A percentile compares a stretch with the other conserved stretches of the same genome.
Conservation (phyloP, 2,797 vertebrate species). For the Halcyon badia region DNA sequence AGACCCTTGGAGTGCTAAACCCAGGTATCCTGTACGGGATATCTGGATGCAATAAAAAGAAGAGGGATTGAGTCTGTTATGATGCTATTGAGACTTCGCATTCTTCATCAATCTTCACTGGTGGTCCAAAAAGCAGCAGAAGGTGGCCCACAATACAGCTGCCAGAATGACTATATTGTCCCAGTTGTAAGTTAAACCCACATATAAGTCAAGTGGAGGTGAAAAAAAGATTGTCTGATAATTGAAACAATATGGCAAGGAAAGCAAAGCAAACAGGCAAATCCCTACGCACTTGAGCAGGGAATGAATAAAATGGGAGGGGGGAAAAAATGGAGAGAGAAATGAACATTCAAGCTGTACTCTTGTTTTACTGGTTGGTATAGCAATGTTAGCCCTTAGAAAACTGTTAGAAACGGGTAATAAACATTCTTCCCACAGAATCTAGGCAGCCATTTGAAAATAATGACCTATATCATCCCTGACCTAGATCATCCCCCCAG, state of each 20-base stretch:
- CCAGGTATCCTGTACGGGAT: background rate
- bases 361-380: background rate
- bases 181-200: background rate
- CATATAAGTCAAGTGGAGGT: conserved; percentile 26
- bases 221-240: conserved; percentile 25
- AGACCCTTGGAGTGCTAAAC: background rate
- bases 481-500: background rate
- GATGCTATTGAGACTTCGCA: background rate
- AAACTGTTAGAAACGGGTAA: background rate
- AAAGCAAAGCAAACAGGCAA: conserved; percentile 35
- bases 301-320: background rate
- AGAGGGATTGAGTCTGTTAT: background rate
- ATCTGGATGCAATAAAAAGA: background rate
- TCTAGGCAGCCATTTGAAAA: background rate
- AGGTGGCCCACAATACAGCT: background rate
- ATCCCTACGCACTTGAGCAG: background rate
- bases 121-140: conserved; percentile 52
- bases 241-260: conserved; percentile 43
- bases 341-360: background rate
- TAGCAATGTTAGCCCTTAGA: background rate
- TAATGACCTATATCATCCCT: background rate
- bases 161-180: conserved; percentile 4
- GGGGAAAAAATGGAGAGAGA: background rate
- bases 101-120: background rate
- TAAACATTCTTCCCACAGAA: background rate